These are phyloP conservation scores for Bothrops alternatus DNA, from an alignment of 2,797 vertebrate genomes.

Conservation along the genomic window DNA sequence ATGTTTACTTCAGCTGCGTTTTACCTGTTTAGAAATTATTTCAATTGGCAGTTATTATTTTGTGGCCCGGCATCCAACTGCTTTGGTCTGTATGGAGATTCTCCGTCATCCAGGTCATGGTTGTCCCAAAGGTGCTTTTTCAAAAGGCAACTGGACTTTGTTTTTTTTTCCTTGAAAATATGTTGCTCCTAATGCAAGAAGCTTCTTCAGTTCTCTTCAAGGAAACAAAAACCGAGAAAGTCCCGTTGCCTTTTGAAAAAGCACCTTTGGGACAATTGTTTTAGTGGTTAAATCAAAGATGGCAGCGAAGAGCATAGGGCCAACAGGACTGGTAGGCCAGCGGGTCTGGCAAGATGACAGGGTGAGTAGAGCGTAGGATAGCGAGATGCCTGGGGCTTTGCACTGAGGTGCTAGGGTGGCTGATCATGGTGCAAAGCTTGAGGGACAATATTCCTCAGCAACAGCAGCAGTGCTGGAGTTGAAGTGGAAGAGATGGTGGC, in stretches of 20 bases:
- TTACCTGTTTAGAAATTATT: background rate
- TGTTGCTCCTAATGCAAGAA: background rate
- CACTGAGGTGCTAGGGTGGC: background rate
- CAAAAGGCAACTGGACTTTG: background rate
- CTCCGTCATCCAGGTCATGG: background rate
- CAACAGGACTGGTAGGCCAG: background rate
- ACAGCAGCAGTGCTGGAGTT: background rate
- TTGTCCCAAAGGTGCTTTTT: background rate
- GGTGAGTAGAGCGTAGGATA: background rate
- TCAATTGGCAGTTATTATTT: background rate
- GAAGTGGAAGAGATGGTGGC: background rate
- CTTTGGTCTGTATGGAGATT: background rate
- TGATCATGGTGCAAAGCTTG: background rate
- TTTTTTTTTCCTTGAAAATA: background rate
- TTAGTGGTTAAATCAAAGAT: background rate
- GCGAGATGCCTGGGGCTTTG: background rate
- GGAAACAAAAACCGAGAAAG: background rate
- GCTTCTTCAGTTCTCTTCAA: background rate
- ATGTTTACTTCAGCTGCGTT: background rate
- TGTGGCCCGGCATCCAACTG: background rate
- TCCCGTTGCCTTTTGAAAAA: background rate
- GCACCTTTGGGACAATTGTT: background rate
- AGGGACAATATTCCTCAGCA: background rate
- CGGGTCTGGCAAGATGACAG: background rate
- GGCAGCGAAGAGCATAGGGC: background rate